phyloP scores from a whole-genome alignment of 2,797 vertebrate species.

The Tiaroga cobitis region DNA sequence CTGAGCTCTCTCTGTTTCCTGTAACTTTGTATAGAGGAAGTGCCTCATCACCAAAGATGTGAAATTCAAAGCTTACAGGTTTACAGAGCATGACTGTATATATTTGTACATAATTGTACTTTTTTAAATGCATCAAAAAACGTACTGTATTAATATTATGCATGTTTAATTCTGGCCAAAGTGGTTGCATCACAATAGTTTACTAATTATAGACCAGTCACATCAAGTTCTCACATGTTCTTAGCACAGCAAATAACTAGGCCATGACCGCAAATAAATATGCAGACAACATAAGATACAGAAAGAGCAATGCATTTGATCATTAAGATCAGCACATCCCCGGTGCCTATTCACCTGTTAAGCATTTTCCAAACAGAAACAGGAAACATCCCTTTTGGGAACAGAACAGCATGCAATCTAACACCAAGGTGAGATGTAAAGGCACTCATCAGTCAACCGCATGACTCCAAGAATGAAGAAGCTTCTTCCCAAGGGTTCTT shows the following conservation, averaged over 20 bases:
- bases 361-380: conserved; percentile 40
- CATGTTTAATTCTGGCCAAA: neutral
- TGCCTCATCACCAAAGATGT: conserved; percentile 37
- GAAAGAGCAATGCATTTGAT: neutral
- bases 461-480: conserved; percentile 73
- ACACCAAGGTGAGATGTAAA: conserved; percentile 70
- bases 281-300: neutral
- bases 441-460: conserved; percentile 73
- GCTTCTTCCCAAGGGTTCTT: conserved; percentile 70
- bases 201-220: neutral
- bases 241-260: neutral
- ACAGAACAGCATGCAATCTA: conserved; percentile 65
- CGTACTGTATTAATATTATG: neutral
- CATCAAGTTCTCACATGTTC: neutral
- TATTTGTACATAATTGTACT: neutral
- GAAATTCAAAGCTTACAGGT: neutral
- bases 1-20: conserved; percentile 16
- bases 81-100: neutral
- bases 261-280: neutral
- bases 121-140: neutral
- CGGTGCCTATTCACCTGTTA: neutral
- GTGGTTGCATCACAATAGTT: neutral
- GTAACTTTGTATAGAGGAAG: conserved; percentile 49
- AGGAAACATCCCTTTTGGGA: conserved; percentile 36
- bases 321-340: neutral